Percentiles rank a stretch among this genome's conserved stretches.
These are phyloP conservation scores for Coelopa pilipes DNA, from an alignment of 2,888 invertebrate genomes.

Conservation along the genomic window DNA sequence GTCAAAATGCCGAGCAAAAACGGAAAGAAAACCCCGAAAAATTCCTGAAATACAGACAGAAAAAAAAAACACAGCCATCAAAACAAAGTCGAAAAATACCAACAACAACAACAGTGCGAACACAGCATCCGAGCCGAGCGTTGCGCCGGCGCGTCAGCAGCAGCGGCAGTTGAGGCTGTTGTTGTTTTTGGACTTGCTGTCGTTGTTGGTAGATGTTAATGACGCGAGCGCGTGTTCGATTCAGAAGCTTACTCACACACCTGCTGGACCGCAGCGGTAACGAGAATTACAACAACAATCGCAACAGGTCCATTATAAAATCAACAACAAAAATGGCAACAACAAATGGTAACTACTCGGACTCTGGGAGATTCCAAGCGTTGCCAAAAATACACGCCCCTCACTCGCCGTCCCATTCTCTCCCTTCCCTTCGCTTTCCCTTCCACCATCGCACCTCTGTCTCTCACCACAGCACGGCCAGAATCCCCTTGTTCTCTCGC, in stretches of 20 bases:
- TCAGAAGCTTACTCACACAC: neutral
- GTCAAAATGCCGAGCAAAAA: neutral
- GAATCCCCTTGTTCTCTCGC: neutral
- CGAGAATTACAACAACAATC: constrained; percentile 16
- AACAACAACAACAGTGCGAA: too few species aligned
- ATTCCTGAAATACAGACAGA: neutral
- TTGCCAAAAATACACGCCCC: neutral
- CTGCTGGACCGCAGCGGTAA: constrained; percentile 18
- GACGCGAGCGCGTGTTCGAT: constrained; percentile 18
- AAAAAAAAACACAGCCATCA: neutral
- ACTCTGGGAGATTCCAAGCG: constrained; percentile 31
- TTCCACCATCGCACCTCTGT: neutral
- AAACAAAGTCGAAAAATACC: neutral
- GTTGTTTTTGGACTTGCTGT: neutral
- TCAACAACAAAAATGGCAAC: too few species aligned
- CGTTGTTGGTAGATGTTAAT: neutral
- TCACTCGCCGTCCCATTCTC: neutral
- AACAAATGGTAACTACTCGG: too few species aligned
- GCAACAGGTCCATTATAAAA: too few species aligned
- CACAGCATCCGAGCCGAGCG: too few species aligned
- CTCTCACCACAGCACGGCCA: neutral
- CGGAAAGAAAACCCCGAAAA: constrained; percentile 14
- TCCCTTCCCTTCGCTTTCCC: neutral
- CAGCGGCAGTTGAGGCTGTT: neutral
- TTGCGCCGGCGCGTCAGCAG: too few species aligned